Percentiles rank a stretch among this genome's conserved stretches.
phyloP scores from a whole-genome alignment of 2,888 invertebrate species.

The Eubasilissa splendida region DNA sequence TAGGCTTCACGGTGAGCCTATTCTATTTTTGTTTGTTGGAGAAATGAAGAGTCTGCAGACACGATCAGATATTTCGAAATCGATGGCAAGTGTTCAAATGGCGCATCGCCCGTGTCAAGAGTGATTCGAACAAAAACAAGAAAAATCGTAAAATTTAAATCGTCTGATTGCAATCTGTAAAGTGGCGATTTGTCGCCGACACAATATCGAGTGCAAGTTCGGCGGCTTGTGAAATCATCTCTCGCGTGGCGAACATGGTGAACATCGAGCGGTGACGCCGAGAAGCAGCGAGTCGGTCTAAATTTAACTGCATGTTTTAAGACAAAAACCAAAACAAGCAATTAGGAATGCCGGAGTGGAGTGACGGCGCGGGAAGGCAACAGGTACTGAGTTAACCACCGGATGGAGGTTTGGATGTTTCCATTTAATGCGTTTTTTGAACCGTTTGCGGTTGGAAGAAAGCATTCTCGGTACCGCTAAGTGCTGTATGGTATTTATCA shows the following conservation, averaged over 20 bases:
- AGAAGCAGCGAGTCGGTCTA: constrained; percentile 58
- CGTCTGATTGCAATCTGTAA: neutral
- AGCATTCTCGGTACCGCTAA: constrained; percentile 43
- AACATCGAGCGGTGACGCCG: constrained; percentile 7
- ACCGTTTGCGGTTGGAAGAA: constrained; percentile 46
- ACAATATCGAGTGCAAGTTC: neutral
- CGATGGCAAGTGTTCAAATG: neutral
- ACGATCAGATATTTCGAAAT: constrained; percentile 4
- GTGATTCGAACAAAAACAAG: too few species aligned
- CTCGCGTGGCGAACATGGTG: constrained; percentile 1
- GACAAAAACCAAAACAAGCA: constrained; percentile 54
- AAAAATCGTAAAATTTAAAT: neutral
- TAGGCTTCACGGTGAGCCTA: too few species aligned
- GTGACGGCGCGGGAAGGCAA: constrained; percentile 49
- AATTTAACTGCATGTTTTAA: constrained; percentile 59
- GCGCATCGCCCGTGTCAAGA: neutral
- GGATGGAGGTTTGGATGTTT: constrained; percentile 54
- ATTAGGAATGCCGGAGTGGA: constrained; percentile 38
- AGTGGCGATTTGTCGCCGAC: neutral
- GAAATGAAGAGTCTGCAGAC: constrained; percentile 22
- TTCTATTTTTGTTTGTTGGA: too few species aligned
- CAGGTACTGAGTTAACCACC: constrained; percentile 54
- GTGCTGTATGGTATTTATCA: constrained; percentile 34
- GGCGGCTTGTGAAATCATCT: neutral
- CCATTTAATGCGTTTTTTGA: constrained; percentile 53